Conservation (phyloP, 30 jellyfish, hydroid and myxozoan species). For the Hydractinia symbiolongicarpus region DNA sequence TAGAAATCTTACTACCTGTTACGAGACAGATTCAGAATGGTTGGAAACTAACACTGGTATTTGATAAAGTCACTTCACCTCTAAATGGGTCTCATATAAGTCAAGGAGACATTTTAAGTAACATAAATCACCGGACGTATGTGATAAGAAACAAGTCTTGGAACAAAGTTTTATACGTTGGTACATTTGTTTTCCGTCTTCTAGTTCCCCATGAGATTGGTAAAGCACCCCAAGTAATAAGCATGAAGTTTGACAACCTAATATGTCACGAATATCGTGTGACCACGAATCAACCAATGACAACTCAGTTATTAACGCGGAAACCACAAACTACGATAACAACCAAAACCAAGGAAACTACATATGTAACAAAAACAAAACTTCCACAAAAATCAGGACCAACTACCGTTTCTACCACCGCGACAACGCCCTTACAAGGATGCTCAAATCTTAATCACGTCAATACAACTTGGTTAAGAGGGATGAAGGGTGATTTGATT, state of each 20-base stretch:
- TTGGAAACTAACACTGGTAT: too few relatives aligned
- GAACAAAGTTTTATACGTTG: background rate
- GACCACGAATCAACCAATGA: background rate
- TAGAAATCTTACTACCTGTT: too few relatives aligned
- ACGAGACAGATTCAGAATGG: too few relatives aligned
- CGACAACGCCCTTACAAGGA: background rate
- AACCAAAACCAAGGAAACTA: too few relatives aligned
- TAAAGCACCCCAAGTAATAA: too few relatives aligned
- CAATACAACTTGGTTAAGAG: slow-evolving; percentile 3
- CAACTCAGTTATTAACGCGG: too few relatives aligned
- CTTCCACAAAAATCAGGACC: background rate
- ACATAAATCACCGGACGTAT: background rate
- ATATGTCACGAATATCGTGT: background rate
- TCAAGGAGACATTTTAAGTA: too few relatives aligned
- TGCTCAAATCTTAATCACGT: background rate
- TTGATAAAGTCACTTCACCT: too few relatives aligned
- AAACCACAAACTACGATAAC: too few relatives aligned
- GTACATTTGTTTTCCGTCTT: background rate
- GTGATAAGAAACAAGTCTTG: background rate
- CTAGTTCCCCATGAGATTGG: too few relatives aligned
- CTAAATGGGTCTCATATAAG: too few relatives aligned
- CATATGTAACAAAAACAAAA: too few relatives aligned
- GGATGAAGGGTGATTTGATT: background rate
- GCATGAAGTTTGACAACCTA: background rate
- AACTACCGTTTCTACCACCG: background rate